phyloP scores from a whole-genome alignment of 2,888 invertebrate species.

The Creontiades dilutus region DNA sequence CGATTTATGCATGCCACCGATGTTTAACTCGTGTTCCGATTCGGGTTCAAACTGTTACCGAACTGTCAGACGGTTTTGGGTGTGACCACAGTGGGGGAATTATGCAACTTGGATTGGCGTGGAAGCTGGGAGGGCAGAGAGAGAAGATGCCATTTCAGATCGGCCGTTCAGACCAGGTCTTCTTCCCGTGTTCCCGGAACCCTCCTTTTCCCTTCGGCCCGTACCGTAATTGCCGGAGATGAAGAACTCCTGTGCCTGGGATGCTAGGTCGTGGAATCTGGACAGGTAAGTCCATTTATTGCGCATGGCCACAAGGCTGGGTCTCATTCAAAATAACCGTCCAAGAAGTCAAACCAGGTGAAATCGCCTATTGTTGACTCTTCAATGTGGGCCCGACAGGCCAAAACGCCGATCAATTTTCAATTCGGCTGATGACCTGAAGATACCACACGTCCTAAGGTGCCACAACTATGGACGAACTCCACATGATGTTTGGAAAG shows the following conservation, averaged over 20 bases:
- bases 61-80: not conserved
- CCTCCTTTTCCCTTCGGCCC: not conserved
- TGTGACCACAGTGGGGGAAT: not conserved
- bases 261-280: slow-evolving; percentile 53
- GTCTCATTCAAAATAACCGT: slow-evolving; percentile 41
- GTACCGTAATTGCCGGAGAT: slow-evolving; percentile 35
- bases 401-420: no score
- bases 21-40: no score
- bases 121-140: slow-evolving; percentile 9
- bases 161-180: slow-evolving; percentile 36
- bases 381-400: no score
- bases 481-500: no score
- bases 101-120: not conserved
- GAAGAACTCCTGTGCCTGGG: slow-evolving; percentile 22
- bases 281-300: slow-evolving; percentile 49
- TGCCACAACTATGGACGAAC: no score
- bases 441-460: no score
- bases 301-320: not conserved
- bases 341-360: not conserved
- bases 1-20: no score
- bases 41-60: no score
- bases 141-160: slow-evolving; percentile 41
- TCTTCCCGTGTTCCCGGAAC: slow-evolving; percentile 58
- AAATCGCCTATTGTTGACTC: slow-evolving; percentile 3
- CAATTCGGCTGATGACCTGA: no score